phyloP scores from a whole-genome alignment of 1,140 invertebrate genomes.

The Danaus plexippus region DNA sequence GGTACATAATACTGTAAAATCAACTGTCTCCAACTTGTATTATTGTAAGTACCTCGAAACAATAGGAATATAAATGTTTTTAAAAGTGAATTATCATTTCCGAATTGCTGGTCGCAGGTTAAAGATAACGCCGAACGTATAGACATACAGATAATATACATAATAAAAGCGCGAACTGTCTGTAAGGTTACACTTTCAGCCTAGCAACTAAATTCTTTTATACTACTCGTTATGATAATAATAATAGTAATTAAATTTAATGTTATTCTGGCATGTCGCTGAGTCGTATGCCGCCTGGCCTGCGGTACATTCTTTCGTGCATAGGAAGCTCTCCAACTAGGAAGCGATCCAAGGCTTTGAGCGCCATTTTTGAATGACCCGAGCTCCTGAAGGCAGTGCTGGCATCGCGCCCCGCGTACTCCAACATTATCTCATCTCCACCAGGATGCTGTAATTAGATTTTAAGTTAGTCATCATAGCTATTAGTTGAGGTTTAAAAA shows the following conservation, averaged over 20 bases:
- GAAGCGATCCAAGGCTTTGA: conserved; percentile 75
- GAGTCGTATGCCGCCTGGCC: conserved; percentile 55
- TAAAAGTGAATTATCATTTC: no score
- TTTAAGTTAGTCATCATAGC: conserved; percentile 7
- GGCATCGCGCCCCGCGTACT: conserved; percentile 89
- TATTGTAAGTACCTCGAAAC: no score
- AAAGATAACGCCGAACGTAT: no score
- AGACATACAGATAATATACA: no score
- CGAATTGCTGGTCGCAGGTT: no score
- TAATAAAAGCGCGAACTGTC: no score
- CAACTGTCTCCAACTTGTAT: no score
- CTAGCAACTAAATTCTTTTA: no score
- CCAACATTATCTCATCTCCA: conserved; percentile 86
- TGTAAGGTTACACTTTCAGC: no score
- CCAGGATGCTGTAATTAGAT: conserved; percentile 82
- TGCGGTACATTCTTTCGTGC: conserved; percentile 79
- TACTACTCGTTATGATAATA: no score
- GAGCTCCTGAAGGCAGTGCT: conserved; percentile 86
- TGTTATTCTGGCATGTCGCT: conserved; percentile 62
- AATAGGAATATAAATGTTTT: no score
- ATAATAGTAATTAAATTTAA: background rate
- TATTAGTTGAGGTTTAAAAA: conserved; percentile 3
- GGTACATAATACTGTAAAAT: no score
- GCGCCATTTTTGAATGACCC: conserved; percentile 80
- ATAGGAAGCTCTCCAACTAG: conserved; percentile 81